A percentile compares a stretch with the other conserved stretches of the same genome.
These are phyloP conservation scores for Nematolebias whitei DNA, from an alignment of 2,113 vertebrate species.

Conservation along the genomic window DNA sequence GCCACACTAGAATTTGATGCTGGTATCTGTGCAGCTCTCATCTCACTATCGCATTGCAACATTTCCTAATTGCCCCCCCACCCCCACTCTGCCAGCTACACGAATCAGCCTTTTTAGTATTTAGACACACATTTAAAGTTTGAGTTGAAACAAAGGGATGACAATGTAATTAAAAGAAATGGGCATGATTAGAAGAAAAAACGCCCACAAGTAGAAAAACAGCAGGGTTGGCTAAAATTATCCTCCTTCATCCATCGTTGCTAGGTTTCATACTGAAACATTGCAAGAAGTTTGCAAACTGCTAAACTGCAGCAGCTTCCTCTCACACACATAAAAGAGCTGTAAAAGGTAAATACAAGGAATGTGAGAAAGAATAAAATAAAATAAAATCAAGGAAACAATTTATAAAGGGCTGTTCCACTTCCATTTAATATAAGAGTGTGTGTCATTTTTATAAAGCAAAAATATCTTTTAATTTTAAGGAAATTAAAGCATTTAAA, in stretches of 20 bases:
- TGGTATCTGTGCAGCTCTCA: constrained; percentile 30
- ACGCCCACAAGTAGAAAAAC: constrained; percentile 72
- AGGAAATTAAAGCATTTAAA: background rate
- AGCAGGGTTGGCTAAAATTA: constrained; percentile 69
- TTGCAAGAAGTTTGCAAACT: constrained; percentile 43
- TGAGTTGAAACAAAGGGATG: constrained; percentile 48
- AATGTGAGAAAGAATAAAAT: background rate
- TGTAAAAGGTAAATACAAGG: background rate
- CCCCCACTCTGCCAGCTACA: background rate
- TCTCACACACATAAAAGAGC: background rate
- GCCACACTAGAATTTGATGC: constrained; percentile 44
- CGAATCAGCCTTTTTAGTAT: constrained; percentile 10
- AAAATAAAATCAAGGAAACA: background rate
- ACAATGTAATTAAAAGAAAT: constrained; percentile 62
- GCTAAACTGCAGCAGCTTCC: constrained; percentile 12
- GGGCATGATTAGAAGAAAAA: constrained; percentile 57
- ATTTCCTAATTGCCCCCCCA: constrained; percentile 15
- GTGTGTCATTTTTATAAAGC: background rate
- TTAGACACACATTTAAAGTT: constrained; percentile 17
- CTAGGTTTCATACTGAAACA: constrained; percentile 63
- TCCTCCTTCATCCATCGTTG: constrained; percentile 49
- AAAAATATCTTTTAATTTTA: background rate
- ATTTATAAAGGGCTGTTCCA: no score
- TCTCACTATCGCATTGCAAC: constrained; percentile 45
- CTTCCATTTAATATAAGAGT: background rate